Evolutionary conservation across 2,888 invertebrate genomes (phyloP).

Genomic region (Sinelater perroti): DNA sequence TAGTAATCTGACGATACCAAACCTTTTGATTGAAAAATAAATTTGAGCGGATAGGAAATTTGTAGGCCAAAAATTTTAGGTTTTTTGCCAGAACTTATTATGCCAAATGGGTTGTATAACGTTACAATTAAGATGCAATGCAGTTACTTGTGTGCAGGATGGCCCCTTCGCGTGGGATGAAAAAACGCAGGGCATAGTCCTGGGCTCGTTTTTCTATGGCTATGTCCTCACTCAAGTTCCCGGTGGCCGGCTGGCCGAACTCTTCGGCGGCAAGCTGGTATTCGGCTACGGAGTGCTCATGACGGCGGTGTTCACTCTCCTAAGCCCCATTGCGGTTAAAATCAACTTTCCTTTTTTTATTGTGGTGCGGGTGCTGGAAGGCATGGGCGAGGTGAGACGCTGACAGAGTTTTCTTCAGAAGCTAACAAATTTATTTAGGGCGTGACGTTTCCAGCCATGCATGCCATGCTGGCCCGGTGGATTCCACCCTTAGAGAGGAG

Average conservation of each 20-base stretch:
- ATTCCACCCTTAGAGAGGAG: constrained; percentile 91
- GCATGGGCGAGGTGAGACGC: constrained; percentile 76
- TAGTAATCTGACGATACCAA: too few relatives aligned
- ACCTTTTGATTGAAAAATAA: too few relatives aligned
- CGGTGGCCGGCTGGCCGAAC: constrained; percentile 84
- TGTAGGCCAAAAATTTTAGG: too few relatives aligned
- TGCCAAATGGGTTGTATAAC: too few relatives aligned
- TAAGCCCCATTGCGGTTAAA: constrained; percentile 84
- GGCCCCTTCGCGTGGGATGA: constrained; percentile 84
- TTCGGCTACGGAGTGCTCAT: constrained; percentile 84
- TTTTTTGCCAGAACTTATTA: too few relatives aligned
- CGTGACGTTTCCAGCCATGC: constrained; percentile 94
- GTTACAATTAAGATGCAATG: constrained; percentile 63
- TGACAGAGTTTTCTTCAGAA: too few relatives aligned
- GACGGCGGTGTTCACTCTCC: constrained; percentile 82
- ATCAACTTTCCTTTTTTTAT: constrained; percentile 74
- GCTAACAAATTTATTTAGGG: constrained; percentile 66
- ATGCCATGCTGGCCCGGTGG: constrained; percentile 91
- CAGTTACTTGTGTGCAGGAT: too few relatives aligned
- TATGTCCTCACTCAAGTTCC: constrained; percentile 85
- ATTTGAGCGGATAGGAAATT: too few relatives aligned
- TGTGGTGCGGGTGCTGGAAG: constrained; percentile 79
- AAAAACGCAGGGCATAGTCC: constrained; percentile 79
- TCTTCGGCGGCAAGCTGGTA: constrained; percentile 86
- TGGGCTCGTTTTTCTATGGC: constrained; percentile 86